A percentile compares a stretch with the other conserved stretches of the same genome.
phyloP scores from a whole-genome alignment of 1,140 invertebrate genomes.

The Aphis craccivora region DNA sequence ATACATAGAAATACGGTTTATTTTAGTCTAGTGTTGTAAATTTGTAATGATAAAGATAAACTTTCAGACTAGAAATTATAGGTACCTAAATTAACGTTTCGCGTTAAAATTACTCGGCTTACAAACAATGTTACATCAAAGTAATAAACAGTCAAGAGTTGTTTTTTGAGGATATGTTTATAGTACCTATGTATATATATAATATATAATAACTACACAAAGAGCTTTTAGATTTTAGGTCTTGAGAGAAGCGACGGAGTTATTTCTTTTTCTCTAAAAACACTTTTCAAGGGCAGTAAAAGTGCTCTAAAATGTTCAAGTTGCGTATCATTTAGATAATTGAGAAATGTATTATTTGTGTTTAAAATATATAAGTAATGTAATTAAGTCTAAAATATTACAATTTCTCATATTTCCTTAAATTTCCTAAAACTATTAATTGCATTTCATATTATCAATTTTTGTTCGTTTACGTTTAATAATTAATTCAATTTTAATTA shows the following conservation, averaged over 20 bases:
- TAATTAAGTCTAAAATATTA: background rate
- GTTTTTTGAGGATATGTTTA: background rate
- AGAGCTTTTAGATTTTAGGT: conserved; percentile 14
- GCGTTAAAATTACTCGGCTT: conserved; percentile 35
- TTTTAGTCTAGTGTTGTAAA: background rate
- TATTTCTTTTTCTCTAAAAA: background rate
- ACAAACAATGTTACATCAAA: conserved; percentile 41
- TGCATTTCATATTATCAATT: background rate
- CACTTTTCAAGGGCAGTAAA: background rate
- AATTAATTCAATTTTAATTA: background rate
- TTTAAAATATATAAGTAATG: background rate
- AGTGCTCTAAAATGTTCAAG: background rate
- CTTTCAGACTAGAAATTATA: conserved; percentile 4
- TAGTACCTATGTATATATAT: background rate
- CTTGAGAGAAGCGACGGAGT: background rate
- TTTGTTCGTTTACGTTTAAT: background rate
- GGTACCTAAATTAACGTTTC: background rate
- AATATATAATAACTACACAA: background rate
- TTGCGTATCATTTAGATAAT: background rate
- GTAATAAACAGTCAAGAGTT: background rate
- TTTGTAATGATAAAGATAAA: conserved; percentile 26
- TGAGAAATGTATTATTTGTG: background rate
- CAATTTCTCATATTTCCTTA: background rate
- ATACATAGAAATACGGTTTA: background rate
- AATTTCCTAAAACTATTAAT: background rate